These are phyloP conservation scores for Brienomyrus brachyistius DNA, from an alignment of 2,113 vertebrate genomes.

Conservation along the genomic window DNA sequence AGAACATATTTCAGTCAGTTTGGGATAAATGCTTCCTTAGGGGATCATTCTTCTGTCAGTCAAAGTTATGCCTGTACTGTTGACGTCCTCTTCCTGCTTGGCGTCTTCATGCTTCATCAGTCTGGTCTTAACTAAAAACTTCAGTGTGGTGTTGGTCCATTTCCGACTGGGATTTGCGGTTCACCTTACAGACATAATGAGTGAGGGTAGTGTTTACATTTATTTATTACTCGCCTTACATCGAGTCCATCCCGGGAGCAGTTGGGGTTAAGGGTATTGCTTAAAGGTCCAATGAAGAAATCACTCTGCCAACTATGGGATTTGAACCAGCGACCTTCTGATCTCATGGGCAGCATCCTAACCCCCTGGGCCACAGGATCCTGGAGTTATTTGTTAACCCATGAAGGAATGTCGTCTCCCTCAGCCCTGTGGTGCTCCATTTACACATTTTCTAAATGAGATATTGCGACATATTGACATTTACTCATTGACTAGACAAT, in stretches of 20 bases:
- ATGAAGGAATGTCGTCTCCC: neutral
- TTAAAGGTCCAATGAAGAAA: neutral
- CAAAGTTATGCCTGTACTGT: neutral
- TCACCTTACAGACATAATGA: neutral
- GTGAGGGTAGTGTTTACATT: neutral
- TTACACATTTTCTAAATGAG: neutral
- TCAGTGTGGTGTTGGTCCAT: neutral
- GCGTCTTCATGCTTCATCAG: neutral
- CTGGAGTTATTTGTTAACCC: neutral
- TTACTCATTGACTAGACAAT: neutral
- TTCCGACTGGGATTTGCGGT: neutral
- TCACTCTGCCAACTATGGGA: neutral
- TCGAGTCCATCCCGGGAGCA: neutral
- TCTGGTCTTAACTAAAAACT: neutral
- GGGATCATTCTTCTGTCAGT: neutral
- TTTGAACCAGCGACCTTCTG: neutral
- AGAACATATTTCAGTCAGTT: neutral
- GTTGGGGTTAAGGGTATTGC: neutral
- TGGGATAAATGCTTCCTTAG: neutral
- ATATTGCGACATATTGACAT: neutral
- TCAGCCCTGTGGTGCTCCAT: neutral
- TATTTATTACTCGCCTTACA: neutral
- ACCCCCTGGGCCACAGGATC: neutral
- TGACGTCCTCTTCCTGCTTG: neutral
- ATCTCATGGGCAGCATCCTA: neutral